Evolutionary conservation across 2,113 vertebrate species (phyloP).

Genomic region (Gymnocephalus cernua): DNA sequence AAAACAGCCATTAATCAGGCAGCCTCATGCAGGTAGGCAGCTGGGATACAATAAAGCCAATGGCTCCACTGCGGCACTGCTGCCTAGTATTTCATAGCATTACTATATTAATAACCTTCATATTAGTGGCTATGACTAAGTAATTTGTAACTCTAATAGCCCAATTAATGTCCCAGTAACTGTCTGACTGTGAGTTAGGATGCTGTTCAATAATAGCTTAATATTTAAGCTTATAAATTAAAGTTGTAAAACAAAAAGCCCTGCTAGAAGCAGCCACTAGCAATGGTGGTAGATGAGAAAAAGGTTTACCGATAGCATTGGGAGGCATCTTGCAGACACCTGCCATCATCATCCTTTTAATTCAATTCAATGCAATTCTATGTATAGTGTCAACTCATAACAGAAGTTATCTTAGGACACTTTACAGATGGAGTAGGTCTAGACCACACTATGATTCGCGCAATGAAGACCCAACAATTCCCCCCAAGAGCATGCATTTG

Average conservation of each 20-base stretch:
- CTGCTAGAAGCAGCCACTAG: neutral
- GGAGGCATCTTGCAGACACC: neutral
- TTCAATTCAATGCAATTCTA: too few relatives aligned
- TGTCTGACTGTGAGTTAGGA: neutral
- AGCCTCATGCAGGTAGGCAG: neutral
- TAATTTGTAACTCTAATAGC: slow-evolving; percentile 1
- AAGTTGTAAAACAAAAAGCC: neutral
- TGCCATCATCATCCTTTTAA: too few relatives aligned
- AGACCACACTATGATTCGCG: too few relatives aligned
- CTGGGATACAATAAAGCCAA: slow-evolving; percentile 6
- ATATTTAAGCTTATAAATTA: too few relatives aligned
- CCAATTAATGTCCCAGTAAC: neutral
- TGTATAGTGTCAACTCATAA: too few relatives aligned
- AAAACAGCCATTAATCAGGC: slow-evolving; percentile 15
- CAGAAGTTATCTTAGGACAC: too few relatives aligned
- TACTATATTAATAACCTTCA: neutral
- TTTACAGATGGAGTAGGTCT: too few relatives aligned
- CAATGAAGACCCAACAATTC: too few relatives aligned
- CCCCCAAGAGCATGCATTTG: too few relatives aligned
- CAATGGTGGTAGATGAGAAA: neutral
- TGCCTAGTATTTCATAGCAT: neutral
- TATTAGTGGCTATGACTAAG: slow-evolving; percentile 1
- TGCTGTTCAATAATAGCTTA: neutral
- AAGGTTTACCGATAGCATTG: neutral
- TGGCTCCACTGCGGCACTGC: neutral